Base-by-base conservation (phyloP, 2,113 vertebrate genomes). In the Toxotes jaculatrix region DNA sequence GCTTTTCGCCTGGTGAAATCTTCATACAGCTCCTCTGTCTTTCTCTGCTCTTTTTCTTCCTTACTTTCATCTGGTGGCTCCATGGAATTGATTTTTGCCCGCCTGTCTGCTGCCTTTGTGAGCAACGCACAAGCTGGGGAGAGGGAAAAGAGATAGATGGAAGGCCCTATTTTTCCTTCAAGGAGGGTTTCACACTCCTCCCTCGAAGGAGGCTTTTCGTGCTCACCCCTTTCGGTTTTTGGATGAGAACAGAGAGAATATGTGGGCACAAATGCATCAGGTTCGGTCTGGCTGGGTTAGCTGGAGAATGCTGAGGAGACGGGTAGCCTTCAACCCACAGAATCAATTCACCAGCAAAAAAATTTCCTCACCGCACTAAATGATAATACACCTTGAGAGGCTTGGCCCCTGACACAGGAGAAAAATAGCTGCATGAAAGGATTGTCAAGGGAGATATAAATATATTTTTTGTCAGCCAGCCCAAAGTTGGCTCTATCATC, bases 341-440 rank as follows among this genome's bases (percentile, higher is more conserved):
- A 92, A 94, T 93, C 91, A 91, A 93, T 94, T 85, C 87, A 64
- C 63, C 80, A 72, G 86, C 74, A 80, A 82, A 85, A 27, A 86
- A 86, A 85, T 77, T 64, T 89, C 78, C 84, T 88, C 77, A 84
- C 82, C 70, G 65, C 53, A 69, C 88, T 93, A 93, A 94, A 92
- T 90, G 92, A 78, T 92, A 91, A 92, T 86, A 88, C 85, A 93
- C 92, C 93, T 93, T 90, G 89, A 92, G 89, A 93, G 87, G 87
- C 74, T 83, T 88, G 80, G 89, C 90, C 90, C 60, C 56, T 92
- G 92, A 92, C 92, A 91, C 67, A 13, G 74, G 80, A 87, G 79
- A 90, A 92, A 91, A 92, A 94, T 92, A 93, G 86, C 89, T 87
- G 73, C 64, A 23, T 65, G 71, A 64, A 84, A 82, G 84, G 88